These are phyloP conservation scores for Meghimatium bilineatum DNA, from an alignment of 2,888 invertebrate species.

Conservation along the genomic window DNA sequence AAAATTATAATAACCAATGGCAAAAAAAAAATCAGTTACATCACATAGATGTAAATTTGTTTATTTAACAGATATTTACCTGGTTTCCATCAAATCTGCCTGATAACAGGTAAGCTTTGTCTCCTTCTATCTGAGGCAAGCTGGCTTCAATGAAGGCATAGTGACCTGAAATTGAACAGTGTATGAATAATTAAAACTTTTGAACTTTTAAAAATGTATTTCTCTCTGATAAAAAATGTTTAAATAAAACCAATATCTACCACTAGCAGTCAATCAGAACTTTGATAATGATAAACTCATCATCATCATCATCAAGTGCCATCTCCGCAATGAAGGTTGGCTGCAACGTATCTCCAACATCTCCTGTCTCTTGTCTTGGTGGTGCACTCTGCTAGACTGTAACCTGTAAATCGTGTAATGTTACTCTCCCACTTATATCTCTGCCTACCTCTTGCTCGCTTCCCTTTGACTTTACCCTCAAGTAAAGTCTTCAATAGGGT, in stretches of 20 bases:
- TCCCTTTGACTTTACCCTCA: no score
- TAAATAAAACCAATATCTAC: background rate
- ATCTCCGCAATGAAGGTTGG: no score
- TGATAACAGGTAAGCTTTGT: slow-evolving; percentile 57
- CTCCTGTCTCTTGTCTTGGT: no score
- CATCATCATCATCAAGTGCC: no score
- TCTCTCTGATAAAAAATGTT: background rate
- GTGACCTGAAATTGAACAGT: slow-evolving; percentile 59
- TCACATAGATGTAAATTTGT: background rate
- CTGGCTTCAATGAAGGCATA: slow-evolving; percentile 82
- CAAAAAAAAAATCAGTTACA: background rate
- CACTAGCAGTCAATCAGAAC: background rate
- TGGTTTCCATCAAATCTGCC: slow-evolving; percentile 40
- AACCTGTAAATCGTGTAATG: no score
- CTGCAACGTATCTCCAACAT: no score
- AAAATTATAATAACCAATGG: no score
- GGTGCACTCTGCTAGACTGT: no score
- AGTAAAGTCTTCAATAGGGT: no score
- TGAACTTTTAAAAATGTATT: background rate
- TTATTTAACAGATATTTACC: slow-evolving; percentile 6
- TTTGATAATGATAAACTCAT: no score
- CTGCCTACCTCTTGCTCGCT: no score
- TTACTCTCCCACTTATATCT: no score
- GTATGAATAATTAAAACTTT: background rate
- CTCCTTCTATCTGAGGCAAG: slow-evolving; percentile 80